These are phyloP conservation scores for Laticauda colubrina DNA, from an alignment of 2,113 vertebrate genomes.

Conservation along the genomic window DNA sequence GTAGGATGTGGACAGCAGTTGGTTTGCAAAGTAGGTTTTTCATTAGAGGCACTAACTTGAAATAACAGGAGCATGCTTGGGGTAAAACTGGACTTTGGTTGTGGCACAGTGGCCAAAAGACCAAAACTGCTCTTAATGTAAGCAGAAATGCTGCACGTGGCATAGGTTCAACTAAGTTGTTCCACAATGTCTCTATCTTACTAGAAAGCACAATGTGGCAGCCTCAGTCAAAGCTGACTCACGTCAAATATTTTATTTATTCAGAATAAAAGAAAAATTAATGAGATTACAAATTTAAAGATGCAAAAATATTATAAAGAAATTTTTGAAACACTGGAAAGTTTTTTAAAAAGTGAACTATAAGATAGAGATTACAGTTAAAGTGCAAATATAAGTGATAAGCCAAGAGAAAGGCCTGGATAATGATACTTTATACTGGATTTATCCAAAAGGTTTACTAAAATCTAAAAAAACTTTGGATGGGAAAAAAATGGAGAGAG, in stretches of 20 bases:
- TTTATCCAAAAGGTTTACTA: too few species aligned
- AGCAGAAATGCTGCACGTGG: neutral
- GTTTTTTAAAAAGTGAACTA: neutral
- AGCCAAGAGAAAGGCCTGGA: too few species aligned
- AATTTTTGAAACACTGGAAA: neutral
- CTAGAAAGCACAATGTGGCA: neutral
- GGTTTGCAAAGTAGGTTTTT: neutral
- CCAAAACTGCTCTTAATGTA: neutral
- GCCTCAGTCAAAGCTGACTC: neutral
- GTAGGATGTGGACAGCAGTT: neutral
- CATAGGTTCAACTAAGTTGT: neutral
- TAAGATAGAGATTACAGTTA: neutral
- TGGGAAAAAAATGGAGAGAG: too few species aligned
- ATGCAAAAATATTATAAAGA: neutral
- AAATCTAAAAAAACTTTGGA: too few species aligned
- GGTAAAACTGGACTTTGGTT: neutral
- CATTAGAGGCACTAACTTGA: neutral
- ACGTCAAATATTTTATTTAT: neutral
- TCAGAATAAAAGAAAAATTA: neutral
- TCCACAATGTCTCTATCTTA: neutral
- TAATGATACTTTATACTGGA: too few species aligned
- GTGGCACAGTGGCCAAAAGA: neutral
- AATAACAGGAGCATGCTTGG: neutral
- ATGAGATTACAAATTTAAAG: neutral
- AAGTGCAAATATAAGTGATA: too few species aligned